These are phyloP conservation scores for Lepus oiostolus DNA, from an alignment of 2,797 vertebrate genomes.

Conservation along the genomic window DNA sequence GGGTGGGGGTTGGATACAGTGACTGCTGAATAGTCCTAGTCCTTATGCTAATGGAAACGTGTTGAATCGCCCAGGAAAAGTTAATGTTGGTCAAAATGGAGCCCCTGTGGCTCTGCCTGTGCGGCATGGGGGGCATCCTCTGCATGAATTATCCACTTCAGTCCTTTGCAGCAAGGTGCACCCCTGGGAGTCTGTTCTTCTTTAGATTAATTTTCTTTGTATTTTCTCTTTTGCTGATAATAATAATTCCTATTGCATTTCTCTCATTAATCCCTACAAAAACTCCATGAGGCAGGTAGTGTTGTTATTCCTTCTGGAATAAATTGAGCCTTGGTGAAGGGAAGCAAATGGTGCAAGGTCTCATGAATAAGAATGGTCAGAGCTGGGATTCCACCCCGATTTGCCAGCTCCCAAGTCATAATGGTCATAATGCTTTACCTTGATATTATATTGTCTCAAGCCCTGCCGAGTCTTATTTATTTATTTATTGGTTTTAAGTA, in stretches of 20 bases:
- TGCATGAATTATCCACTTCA: not conserved
- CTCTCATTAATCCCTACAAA: not conserved
- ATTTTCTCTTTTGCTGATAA: not conserved
- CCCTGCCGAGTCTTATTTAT: no score
- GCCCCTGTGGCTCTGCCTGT: not conserved
- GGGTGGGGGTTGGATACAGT: not conserved
- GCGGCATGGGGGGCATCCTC: not conserved
- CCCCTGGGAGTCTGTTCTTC: not conserved
- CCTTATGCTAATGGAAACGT: slow-evolving; percentile 22
- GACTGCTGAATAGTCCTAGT: not conserved
- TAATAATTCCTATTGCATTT: not conserved
- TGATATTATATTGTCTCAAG: not conserved
- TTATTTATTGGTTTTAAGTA: no score
- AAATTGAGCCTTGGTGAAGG: slow-evolving; percentile 8
- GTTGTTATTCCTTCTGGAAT: not conserved
- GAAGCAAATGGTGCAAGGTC: not conserved
- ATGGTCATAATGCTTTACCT: not conserved
- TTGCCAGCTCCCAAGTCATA: not conserved
- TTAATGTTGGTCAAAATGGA: not conserved
- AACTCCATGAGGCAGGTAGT: not conserved
- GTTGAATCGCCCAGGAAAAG: slow-evolving; percentile 10
- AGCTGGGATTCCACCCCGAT: not conserved
- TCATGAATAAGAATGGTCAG: not conserved
- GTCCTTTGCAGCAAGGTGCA: not conserved
- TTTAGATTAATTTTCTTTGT: not conserved